A percentile compares a stretch with the other conserved stretches of the same genome.
Conservation (phyloP, 37 sponge, comb jelly and placozoan genomes). For the Hexactinellida sp. region DNA sequence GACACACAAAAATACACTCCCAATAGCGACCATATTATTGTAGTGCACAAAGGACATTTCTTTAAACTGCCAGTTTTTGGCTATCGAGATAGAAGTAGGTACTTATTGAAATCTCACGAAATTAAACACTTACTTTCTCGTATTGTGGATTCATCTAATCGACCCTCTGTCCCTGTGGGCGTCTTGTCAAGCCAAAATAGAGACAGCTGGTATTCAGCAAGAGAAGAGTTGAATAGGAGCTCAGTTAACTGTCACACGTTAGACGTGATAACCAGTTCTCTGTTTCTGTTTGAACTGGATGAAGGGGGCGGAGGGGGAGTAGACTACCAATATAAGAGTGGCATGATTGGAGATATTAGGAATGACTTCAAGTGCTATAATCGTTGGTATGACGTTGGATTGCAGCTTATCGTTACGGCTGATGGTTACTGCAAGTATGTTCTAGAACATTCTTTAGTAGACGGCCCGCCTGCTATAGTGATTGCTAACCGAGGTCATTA, state of each 20-base stretch:
- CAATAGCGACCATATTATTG: not conserved
- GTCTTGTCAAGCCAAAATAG: not conserved
- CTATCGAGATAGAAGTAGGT: not conserved
- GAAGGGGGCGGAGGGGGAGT: not conserved
- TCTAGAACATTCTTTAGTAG: not conserved
- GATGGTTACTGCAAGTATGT: not conserved
- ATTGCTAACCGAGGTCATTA: not conserved
- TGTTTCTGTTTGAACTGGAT: not conserved
- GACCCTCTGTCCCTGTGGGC: not conserved
- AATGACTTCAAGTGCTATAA: not conserved
- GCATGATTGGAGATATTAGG: not conserved
- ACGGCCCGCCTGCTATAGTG: not conserved
- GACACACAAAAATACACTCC: not conserved
- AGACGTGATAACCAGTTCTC: not conserved
- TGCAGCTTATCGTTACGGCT: not conserved
- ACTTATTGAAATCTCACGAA: not conserved
- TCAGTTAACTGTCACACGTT: not conserved
- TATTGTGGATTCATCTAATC: not conserved
- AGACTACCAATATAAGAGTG: not conserved
- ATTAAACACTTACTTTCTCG: not conserved
- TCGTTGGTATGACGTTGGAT: not conserved
- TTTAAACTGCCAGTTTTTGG: not conserved
- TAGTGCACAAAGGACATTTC: not conserved
- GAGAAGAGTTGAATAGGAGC: not conserved
- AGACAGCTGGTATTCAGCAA: not conserved